phyloP scores from a whole-genome alignment of 2,888 invertebrate species.

The Cheilosia scutellata region DNA sequence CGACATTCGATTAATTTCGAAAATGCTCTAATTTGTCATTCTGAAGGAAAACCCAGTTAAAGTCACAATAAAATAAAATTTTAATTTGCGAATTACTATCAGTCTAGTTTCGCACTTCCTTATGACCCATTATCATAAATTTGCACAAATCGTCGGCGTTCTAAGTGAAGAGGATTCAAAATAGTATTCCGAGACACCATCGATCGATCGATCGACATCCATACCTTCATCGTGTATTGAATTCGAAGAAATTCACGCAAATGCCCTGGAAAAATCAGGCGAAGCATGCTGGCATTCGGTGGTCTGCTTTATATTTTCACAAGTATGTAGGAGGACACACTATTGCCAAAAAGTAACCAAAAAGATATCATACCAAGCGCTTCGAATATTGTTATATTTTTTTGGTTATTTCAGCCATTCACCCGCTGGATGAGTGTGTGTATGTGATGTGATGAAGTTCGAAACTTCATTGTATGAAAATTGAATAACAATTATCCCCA shows the following conservation, averaged over 20 bases:
- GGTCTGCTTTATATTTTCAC: slow-evolving; percentile 35
- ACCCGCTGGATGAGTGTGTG: not conserved
- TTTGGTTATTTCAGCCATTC: slow-evolving; percentile 29
- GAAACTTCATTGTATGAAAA: slow-evolving; percentile 72
- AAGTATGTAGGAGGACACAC: slow-evolving; percentile 51
- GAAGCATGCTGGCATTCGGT: slow-evolving; percentile 57
- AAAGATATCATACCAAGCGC: slow-evolving; percentile 36
- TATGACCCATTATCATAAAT: slow-evolving; percentile 43
- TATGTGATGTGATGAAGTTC: slow-evolving; percentile 22
- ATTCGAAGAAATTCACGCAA: slow-evolving; percentile 25
- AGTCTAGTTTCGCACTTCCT: slow-evolving; percentile 40
- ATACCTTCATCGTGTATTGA: not conserved
- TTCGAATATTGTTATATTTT: slow-evolving; percentile 33
- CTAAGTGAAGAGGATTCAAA: not conserved
- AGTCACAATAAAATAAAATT: not conserved
- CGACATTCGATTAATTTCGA: not conserved
- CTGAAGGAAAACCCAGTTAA: not conserved
- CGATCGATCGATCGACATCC: not conserved
- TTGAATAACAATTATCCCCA: slow-evolving; percentile 77
- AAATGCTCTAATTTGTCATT: slow-evolving; percentile 21
- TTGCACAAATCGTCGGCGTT: slow-evolving; percentile 13
- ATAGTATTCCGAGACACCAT: not conserved
- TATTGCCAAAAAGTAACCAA: slow-evolving; percentile 50
- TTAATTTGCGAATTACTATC: not conserved
- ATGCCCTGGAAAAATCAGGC: slow-evolving; percentile 31